A percentile compares a stretch with the other conserved stretches of the same genome.
phyloP scores from a whole-genome alignment of 2,888 invertebrate species.

The Onchidella celtica region DNA sequence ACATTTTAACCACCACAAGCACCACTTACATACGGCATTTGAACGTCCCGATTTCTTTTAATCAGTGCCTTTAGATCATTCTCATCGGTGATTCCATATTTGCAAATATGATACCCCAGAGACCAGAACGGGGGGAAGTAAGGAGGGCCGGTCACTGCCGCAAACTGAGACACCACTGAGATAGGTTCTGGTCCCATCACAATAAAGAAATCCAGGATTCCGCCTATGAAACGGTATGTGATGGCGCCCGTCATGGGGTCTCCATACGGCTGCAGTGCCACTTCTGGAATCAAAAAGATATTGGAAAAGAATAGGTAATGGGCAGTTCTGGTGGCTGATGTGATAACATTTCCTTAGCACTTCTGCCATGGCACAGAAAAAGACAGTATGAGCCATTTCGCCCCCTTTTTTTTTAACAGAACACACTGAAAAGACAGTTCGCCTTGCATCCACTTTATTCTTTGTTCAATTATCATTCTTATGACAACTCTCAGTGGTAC shows the following conservation, averaged over 20 bases:
- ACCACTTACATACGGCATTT: conserved; percentile 73
- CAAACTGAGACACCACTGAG: conserved; percentile 61
- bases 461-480: too few species aligned
- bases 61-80: conserved; percentile 67
- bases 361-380: too few species aligned
- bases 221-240: conserved; percentile 65
- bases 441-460: too few species aligned
- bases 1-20: too few species aligned
- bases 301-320: too few species aligned
- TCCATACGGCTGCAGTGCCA: conserved; percentile 84
- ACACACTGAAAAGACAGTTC: too few species aligned
- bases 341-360: too few species aligned
- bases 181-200: conserved; percentile 61
- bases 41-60: conserved; percentile 73
- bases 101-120: conserved; percentile 67
- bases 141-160: conserved; percentile 62
- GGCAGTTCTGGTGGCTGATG: too few species aligned
- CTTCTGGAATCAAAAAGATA: conserved; percentile 83
- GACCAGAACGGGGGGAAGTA: conserved; percentile 67
- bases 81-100: conserved; percentile 62
- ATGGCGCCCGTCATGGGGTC: conserved; percentile 52
- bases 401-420: too few species aligned
- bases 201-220: conserved; percentile 68
- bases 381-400: too few species aligned
- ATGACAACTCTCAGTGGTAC: too few species aligned